Percentiles rank a stretch among this genome's conserved stretches.
Conservation (phyloP, 2,888 invertebrate genomes). For the Margaritifera margaritifera region DNA sequence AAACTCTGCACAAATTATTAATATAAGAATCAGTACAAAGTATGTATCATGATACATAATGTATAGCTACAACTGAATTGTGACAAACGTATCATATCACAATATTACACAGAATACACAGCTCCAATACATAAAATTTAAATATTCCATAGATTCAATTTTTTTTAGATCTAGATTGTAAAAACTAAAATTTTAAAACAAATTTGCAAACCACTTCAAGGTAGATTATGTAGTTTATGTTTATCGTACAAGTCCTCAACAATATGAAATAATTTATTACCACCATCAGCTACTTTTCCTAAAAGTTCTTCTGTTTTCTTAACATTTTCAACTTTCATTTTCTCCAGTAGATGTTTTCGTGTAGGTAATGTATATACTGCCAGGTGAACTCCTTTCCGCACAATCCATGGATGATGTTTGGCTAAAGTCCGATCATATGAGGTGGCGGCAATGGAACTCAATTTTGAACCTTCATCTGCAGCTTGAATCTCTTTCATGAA, state of each 20-base stretch:
- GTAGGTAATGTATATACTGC: conserved; percentile 92
- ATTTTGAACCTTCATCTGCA: conserved; percentile 67
- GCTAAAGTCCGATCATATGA: conserved; percentile 90
- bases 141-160: too few species aligned
- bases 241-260: conserved; percentile 54
- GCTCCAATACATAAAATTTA: too few species aligned
- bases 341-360: conserved; percentile 78
- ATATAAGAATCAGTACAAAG: too few species aligned
- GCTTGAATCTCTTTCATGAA: conserved; percentile 82
- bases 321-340: conserved; percentile 45
- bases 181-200: background rate
- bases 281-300: conserved; percentile 31
- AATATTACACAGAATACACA: too few species aligned
- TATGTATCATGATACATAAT: too few species aligned
- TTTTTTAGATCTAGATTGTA: background rate
- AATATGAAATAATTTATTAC: conserved; percentile 45
- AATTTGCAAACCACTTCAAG: conserved; percentile 25
- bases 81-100: too few species aligned
- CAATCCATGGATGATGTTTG: conserved; percentile 89
- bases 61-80: too few species aligned
- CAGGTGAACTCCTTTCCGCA: conserved; percentile 80
- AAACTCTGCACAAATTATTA: too few species aligned
- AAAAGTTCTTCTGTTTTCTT: conserved; percentile 36
- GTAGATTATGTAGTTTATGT: conserved; percentile 51
- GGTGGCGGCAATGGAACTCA: conserved; percentile 79